phyloP scores from a whole-genome alignment of 2,888 invertebrate genomes.

The Malthinus flaveolus region DNA sequence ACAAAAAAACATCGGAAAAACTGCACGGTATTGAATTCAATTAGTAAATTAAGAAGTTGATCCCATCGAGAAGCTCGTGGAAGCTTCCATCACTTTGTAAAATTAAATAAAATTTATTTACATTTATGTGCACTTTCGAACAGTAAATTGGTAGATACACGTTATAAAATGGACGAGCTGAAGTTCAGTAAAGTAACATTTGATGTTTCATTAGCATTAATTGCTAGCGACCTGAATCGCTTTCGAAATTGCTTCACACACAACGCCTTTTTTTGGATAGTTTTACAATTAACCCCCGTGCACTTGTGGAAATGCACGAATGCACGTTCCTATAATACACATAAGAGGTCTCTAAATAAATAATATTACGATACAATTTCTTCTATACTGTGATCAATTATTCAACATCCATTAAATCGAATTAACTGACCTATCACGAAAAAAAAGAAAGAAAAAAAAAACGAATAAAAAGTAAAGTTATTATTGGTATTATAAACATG shows the following conservation, averaged over 20 bases:
- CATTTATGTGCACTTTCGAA: constrained; percentile 1
- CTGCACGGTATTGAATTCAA: neutral
- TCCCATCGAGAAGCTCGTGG: neutral
- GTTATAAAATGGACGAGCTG: constrained; percentile 20
- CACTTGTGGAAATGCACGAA: neutral
- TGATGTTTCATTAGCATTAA: constrained; percentile 29
- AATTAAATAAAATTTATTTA: constrained; percentile 4
- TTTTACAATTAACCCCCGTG: neutral
- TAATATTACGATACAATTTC: neutral
- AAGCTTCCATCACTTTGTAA: neutral
- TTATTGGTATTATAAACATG: too few relatives aligned
- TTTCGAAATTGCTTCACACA: constrained; percentile 17
- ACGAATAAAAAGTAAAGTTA: too few relatives aligned
- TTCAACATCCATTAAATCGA: neutral
- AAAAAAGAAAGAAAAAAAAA: neutral
- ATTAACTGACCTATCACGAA: neutral
- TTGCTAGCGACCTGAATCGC: constrained; percentile 20
- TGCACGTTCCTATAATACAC: neutral
- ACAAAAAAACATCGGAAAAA: neutral
- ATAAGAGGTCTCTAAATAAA: neutral
- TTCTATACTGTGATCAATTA: neutral
- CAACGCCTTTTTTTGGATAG: neutral
- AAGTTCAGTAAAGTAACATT: constrained; percentile 21
- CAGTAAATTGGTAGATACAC: constrained; percentile 5
- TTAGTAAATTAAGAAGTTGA: neutral